Conservation (phyloP, 1,140 invertebrate genomes). For the Rhagoletis pomonella region DNA sequence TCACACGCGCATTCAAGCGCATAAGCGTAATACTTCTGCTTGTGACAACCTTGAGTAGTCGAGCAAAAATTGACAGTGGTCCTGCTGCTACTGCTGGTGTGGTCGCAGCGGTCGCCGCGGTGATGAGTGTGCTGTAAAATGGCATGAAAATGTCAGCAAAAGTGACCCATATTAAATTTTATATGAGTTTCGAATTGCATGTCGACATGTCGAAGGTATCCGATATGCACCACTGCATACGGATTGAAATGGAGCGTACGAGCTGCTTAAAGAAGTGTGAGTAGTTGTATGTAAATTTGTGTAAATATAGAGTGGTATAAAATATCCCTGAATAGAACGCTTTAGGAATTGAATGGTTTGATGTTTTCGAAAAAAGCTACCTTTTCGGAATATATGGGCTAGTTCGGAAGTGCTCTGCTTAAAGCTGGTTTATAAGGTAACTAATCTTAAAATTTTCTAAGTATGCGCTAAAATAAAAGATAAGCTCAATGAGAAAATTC, state of each 20-base stretch:
- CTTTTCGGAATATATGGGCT: no score
- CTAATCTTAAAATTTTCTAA: no score
- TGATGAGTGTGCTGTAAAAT: conserved; percentile 27
- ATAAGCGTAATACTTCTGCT: neutral
- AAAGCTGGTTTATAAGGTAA: no score
- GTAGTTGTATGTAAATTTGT: no score
- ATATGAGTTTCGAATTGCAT: conserved; percentile 25
- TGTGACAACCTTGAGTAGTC: neutral
- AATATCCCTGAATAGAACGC: no score
- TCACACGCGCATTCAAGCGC: neutral
- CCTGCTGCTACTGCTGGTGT: neutral
- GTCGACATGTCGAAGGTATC: conserved; percentile 18
- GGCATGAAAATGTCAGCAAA: conserved; percentile 22
- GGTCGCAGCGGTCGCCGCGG: neutral
- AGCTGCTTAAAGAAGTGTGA: no score
- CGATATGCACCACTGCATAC: neutral
- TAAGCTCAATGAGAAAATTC: no score
- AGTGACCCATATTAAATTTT: conserved; percentile 27
- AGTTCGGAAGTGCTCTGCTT: no score
- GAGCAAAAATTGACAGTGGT: neutral
- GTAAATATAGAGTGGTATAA: no score
- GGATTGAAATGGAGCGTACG: neutral
- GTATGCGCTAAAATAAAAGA: no score
- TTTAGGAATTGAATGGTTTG: no score
- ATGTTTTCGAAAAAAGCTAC: no score